Evolutionary conservation across 2,113 vertebrate genomes (phyloP).

Genomic region (Lutjanus erythropterus): DNA sequence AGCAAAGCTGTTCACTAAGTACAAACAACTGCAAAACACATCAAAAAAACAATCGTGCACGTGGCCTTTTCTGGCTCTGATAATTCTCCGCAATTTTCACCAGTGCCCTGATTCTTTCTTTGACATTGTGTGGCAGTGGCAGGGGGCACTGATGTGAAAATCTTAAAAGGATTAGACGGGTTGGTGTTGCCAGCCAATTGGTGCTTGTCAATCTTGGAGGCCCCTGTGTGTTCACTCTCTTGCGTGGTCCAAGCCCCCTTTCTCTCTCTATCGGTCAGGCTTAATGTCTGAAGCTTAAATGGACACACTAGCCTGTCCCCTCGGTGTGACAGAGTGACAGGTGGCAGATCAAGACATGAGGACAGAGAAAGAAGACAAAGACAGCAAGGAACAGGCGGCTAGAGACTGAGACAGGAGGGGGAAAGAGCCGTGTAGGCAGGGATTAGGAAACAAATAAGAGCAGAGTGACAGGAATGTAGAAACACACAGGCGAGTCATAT

Average conservation of each 20-base stretch:
- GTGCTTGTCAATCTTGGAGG: slow-evolving; percentile 85
- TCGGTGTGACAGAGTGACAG: slow-evolving; percentile 79
- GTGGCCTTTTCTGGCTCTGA: slow-evolving; percentile 55
- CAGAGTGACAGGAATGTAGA: slow-evolving; percentile 77
- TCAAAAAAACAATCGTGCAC: slow-evolving; percentile 62
- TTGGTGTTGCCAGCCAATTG: slow-evolving; percentile 84
- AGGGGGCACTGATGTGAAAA: slow-evolving; percentile 84
- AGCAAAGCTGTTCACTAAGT: slow-evolving; percentile 49
- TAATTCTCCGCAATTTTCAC: slow-evolving; percentile 75
- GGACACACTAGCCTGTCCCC: slow-evolving; percentile 69
- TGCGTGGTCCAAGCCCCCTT: slow-evolving; percentile 59
- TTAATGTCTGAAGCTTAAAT: slow-evolving; percentile 77
- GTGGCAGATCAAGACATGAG: slow-evolving; percentile 76
- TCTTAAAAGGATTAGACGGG: slow-evolving; percentile 84
- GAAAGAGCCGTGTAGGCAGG: slow-evolving; percentile 66
- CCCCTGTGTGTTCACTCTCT: slow-evolving; percentile 65
- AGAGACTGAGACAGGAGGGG: slow-evolving; percentile 54
- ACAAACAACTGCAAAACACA: slow-evolving; percentile 66
- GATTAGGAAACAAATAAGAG: slow-evolving; percentile 80
- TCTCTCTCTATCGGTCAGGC: slow-evolving; percentile 69
- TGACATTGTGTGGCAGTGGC: slow-evolving; percentile 81
- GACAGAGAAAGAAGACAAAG: slow-evolving; percentile 75
- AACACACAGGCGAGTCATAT: slow-evolving; percentile 59
- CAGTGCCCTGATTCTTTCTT: slow-evolving; percentile 77
- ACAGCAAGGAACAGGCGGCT: slow-evolving; percentile 63